A percentile compares a stretch with the other conserved stretches of the same genome.
phyloP scores from a whole-genome alignment of 1,140 invertebrate species.

The Pogonomyrmex californicus region DNA sequence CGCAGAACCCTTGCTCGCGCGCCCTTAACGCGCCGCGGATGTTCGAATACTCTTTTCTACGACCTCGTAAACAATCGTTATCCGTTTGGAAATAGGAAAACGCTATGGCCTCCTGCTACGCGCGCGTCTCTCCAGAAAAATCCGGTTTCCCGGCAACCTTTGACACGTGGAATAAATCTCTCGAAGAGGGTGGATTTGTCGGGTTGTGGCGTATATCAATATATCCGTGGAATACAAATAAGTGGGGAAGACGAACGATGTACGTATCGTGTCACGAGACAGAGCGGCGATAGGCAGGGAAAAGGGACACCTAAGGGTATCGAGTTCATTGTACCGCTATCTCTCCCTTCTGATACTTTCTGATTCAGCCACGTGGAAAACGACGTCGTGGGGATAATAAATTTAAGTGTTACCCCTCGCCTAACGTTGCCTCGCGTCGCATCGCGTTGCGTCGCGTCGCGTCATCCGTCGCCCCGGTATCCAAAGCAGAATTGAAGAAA shows the following conservation, averaged over 20 bases:
- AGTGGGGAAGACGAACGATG: slow-evolving; percentile 30
- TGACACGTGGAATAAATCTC: slow-evolving; percentile 51
- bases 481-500: slow-evolving; percentile 41
- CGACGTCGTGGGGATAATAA: slow-evolving; percentile 42
- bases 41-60: not conserved
- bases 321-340: slow-evolving; percentile 43
- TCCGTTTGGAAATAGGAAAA: slow-evolving; percentile 22
- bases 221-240: slow-evolving; percentile 54
- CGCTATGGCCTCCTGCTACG: not conserved
- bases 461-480: slow-evolving; percentile 25
- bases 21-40: not conserved
- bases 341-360: slow-evolving; percentile 39
- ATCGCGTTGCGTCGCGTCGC: not conserved
- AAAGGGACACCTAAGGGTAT: slow-evolving; percentile 24
- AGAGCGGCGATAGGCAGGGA: not conserved
- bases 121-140: slow-evolving; percentile 3
- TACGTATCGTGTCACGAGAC: not conserved
- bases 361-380: slow-evolving; percentile 41
- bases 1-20: not conserved
- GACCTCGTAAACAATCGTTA: slow-evolving; percentile 23
- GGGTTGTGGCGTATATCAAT: slow-evolving; percentile 46
- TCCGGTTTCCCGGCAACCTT: not conserved
- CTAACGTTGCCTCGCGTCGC: not conserved
- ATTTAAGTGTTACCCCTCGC: not conserved
- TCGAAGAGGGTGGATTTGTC: slow-evolving; percentile 44